Conservation (phyloP, 53 echinoderm and acorn worm genomes). For the Antedon mediterranea region DNA sequence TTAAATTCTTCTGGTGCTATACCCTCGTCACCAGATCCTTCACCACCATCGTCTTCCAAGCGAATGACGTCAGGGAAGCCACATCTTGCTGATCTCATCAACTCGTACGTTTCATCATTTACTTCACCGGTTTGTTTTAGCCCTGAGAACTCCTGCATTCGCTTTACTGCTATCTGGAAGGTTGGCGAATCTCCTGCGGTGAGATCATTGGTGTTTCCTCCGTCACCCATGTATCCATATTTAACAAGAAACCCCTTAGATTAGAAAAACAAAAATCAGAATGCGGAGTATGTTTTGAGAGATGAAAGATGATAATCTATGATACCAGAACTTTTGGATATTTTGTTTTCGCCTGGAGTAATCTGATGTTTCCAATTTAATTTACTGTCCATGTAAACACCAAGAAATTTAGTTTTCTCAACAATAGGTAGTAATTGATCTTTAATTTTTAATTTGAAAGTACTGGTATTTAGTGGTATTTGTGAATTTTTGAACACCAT, state of each 20-base stretch:
- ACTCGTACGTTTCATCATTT: background rate
- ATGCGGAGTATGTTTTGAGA: too few relatives aligned
- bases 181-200: slow-evolving; percentile 32
- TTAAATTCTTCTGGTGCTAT: background rate
- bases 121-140: slow-evolving; percentile 14
- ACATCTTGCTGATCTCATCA: background rate
- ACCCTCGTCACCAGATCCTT: background rate
- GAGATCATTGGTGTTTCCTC: background rate
- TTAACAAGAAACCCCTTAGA: background rate
- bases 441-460: too few relatives aligned
- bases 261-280: too few relatives aligned
- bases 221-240: background rate
- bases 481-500: too few relatives aligned
- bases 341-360: too few relatives aligned
- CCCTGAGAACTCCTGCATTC: slow-evolving; percentile 45
- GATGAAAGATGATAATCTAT: too few relatives aligned
- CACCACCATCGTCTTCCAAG: background rate
- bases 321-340: too few relatives aligned
- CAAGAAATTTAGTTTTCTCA: too few relatives aligned
- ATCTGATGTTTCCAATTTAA: too few relatives aligned
- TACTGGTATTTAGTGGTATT: too few relatives aligned
- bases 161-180: slow-evolving; percentile 35
- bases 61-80: background rate
- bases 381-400: too few relatives aligned
- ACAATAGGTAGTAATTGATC: too few relatives aligned